A percentile compares a stretch with the other conserved stretches of the same genome.
These are phyloP conservation scores for Pluvialis apricaria DNA, from an alignment of 2,113 vertebrate species.

Conservation along the genomic window DNA sequence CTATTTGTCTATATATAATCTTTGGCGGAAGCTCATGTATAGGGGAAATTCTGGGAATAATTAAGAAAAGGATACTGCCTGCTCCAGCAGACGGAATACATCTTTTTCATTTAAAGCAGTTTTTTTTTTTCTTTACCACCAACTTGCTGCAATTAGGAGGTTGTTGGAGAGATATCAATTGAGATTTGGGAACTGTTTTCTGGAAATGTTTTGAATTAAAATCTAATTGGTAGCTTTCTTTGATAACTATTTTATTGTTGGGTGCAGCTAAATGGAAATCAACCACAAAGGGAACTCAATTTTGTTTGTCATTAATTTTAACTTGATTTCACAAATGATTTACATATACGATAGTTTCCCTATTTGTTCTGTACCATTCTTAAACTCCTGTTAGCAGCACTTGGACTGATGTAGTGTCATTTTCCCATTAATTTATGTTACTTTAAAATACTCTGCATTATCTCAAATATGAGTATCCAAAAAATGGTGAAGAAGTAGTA, in stretches of 20 bases:
- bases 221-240: slow-evolving; percentile 74
- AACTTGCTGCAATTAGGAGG: slow-evolving; percentile 72
- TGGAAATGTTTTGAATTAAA: slow-evolving; percentile 72
- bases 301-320: slow-evolving; percentile 70
- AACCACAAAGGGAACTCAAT: slow-evolving; percentile 68
- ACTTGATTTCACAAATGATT: slow-evolving; percentile 62
- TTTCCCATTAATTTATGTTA: slow-evolving; percentile 10
- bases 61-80: slow-evolving; percentile 61
- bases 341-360: slow-evolving; percentile 37
- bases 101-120: slow-evolving; percentile 60
- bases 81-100: slow-evolving; percentile 63
- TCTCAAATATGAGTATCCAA: background rate
- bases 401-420: background rate
- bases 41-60: slow-evolving; percentile 67
- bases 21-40: slow-evolving; percentile 33
- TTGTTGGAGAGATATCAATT: slow-evolving; percentile 71
- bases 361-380: slow-evolving; percentile 17
- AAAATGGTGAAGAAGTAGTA: background rate
- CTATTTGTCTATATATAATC: slow-evolving; percentile 54
- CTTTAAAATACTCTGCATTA: background rate
- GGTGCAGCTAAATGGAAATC: slow-evolving; percentile 66
- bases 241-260: slow-evolving; percentile 72
- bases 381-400: slow-evolving; percentile 17
- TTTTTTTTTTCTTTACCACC: slow-evolving; percentile 57
- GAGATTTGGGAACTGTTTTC: slow-evolving; percentile 65